These are phyloP conservation scores for Melanotaenia duboulayi DNA, from an alignment of 2,113 vertebrate species.

Conservation along the genomic window DNA sequence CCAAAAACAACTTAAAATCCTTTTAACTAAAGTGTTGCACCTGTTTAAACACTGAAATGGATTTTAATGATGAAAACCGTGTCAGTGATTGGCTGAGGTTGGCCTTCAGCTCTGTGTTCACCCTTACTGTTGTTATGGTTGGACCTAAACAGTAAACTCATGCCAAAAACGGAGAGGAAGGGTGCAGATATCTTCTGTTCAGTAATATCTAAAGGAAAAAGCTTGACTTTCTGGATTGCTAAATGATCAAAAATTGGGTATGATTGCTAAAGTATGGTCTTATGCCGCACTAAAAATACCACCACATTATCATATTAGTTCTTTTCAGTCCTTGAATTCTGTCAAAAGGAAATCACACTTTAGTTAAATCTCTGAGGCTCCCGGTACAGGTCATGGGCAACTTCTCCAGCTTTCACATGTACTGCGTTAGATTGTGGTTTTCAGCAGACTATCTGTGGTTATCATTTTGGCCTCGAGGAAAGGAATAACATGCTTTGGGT, in stretches of 20 bases:
- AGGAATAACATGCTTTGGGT: neutral
- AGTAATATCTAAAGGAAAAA: neutral
- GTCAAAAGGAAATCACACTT: neutral
- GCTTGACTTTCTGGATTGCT: conserved; percentile 1
- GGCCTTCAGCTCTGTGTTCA: conserved; percentile 21
- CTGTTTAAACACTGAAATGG: conserved; percentile 57
- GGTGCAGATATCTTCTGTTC: neutral
- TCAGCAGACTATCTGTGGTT: neutral
- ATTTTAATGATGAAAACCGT: conserved; percentile 15
- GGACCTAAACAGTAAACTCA: conserved; percentile 12
- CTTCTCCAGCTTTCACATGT: neutral
- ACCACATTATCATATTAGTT: neutral
- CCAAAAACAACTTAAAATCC: conserved; percentile 18
- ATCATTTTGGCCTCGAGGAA: neutral
- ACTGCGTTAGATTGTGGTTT: too few species aligned
- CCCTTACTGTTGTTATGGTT: conserved; percentile 44
- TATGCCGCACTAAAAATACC: neutral
- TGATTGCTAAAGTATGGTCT: neutral
- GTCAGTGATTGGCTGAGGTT: conserved; percentile 14
- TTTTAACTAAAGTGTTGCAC: conserved; percentile 15
- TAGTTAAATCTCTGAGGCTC: neutral
- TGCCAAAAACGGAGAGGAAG: conserved; percentile 12
- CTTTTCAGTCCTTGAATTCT: neutral
- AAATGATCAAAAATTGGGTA: neutral
- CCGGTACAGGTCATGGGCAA: neutral